Conservation (phyloP, 2,888 invertebrate species). For the Epirrhoe alternata region DNA sequence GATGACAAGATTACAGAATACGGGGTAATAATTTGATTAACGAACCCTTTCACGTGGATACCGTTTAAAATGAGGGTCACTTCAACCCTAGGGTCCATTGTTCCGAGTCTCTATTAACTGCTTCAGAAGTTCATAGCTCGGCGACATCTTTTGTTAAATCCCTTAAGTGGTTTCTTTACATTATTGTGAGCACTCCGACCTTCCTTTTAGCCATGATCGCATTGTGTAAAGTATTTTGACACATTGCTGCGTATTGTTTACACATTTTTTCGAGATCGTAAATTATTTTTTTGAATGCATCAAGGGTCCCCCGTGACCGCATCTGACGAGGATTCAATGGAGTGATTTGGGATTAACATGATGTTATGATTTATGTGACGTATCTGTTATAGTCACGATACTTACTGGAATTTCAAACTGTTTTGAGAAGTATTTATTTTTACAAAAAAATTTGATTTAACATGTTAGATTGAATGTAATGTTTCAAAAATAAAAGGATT, state of each 20-base stretch:
- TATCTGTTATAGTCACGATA: slow-evolving; percentile 46
- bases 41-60: slow-evolving; percentile 64
- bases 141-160: slow-evolving; percentile 66
- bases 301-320: slow-evolving; percentile 49
- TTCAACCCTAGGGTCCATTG: slow-evolving; percentile 71
- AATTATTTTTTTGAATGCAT: slow-evolving; percentile 65
- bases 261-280: slow-evolving; percentile 69
- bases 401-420: slow-evolving; percentile 31
- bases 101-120: slow-evolving; percentile 75
- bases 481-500: too few relatives aligned
- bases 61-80: slow-evolving; percentile 65
- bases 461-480: not conserved
- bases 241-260: slow-evolving; percentile 79
- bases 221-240: slow-evolving; percentile 81
- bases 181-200: slow-evolving; percentile 61
- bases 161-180: slow-evolving; percentile 61
- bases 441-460: not conserved
- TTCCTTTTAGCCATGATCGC: slow-evolving; percentile 62
- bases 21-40: slow-evolving; percentile 54
- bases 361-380: slow-evolving; percentile 72
- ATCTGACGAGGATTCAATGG: slow-evolving; percentile 72
- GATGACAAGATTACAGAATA: slow-evolving; percentile 56
- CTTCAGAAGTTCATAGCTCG: slow-evolving; percentile 81
- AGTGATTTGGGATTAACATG: slow-evolving; percentile 66
- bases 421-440: not conserved